phyloP scores from a whole-genome alignment of 2,888 invertebrate species.

The Gerris lacustris region DNA sequence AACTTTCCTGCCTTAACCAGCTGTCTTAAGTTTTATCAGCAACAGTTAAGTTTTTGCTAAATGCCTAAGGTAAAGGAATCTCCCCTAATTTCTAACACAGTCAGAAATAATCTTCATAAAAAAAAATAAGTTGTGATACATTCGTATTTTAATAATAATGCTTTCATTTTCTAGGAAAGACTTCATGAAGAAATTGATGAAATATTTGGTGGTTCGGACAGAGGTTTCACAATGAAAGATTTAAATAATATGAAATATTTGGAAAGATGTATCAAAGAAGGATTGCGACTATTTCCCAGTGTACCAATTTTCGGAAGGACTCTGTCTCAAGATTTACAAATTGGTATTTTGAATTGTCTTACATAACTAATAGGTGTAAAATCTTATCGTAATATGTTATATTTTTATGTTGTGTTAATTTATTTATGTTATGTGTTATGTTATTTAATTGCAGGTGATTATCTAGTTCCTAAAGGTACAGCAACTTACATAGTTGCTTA shows the following conservation, averaged over 20 bases:
- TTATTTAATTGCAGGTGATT: not conserved
- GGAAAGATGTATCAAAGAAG: constrained; percentile 35
- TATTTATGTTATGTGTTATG: too few relatives aligned
- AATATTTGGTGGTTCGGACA: constrained; percentile 28
- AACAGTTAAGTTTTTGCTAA: too few relatives aligned
- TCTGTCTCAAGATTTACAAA: constrained; percentile 25
- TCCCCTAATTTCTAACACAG: too few relatives aligned
- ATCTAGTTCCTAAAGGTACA: not conserved
- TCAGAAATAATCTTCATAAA: too few relatives aligned
- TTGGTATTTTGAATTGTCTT: constrained; percentile 11
- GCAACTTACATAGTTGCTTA: not conserved
- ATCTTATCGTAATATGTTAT: too few relatives aligned
- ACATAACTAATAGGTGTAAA: too few relatives aligned
- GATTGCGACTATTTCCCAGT: constrained; percentile 33
- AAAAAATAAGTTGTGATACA: not conserved
- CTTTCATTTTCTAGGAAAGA: constrained; percentile 12
- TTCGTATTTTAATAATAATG: not conserved
- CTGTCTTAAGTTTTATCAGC: too few relatives aligned
- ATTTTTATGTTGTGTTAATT: too few relatives aligned
- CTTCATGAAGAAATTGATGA: constrained; percentile 25
- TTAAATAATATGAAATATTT: constrained; percentile 31
- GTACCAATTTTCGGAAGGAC: constrained; percentile 33
- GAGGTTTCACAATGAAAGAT: constrained; percentile 27
- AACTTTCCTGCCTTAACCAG: too few relatives aligned
- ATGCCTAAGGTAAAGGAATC: too few relatives aligned